phyloP scores from a whole-genome alignment of 2,113 vertebrate genomes.

The Brienomyrus brachyistius region DNA sequence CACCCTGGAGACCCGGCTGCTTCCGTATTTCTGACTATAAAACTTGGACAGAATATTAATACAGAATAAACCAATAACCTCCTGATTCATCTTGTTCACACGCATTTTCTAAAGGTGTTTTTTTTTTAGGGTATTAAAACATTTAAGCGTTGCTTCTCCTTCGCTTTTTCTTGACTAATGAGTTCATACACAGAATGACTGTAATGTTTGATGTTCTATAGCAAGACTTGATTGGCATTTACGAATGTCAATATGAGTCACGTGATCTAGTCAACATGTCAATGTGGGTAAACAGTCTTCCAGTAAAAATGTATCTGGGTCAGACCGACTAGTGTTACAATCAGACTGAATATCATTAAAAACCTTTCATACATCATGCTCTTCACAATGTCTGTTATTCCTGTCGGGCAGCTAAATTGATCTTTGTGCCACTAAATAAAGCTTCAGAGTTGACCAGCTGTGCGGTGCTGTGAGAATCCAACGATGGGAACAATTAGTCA shows the following conservation, averaged over 20 bases:
- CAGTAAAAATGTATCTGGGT: neutral
- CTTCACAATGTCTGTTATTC: neutral
- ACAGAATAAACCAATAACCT: neutral
- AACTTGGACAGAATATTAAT: neutral
- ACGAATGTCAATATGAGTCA: neutral
- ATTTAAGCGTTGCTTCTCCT: neutral
- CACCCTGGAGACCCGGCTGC: neutral
- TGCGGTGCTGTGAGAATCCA: neutral
- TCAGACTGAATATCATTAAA: neutral
- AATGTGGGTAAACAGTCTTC: neutral
- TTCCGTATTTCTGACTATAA: neutral
- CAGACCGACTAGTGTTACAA: neutral
- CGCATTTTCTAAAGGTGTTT: neutral
- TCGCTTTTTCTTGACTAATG: neutral
- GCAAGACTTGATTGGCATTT: neutral
- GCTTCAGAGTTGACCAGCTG: neutral
- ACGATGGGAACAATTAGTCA: neutral
- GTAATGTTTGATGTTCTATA: neutral
- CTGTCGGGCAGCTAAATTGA: neutral
- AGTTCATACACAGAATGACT: constrained; percentile 2
- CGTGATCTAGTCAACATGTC: neutral
- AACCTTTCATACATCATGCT: neutral
- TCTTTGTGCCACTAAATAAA: constrained; percentile 3
- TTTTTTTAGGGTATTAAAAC: neutral
- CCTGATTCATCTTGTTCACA: neutral